Evolutionary conservation across 2,113 vertebrate species (phyloP).

Genomic region (Dromaius novaehollandiae): DNA sequence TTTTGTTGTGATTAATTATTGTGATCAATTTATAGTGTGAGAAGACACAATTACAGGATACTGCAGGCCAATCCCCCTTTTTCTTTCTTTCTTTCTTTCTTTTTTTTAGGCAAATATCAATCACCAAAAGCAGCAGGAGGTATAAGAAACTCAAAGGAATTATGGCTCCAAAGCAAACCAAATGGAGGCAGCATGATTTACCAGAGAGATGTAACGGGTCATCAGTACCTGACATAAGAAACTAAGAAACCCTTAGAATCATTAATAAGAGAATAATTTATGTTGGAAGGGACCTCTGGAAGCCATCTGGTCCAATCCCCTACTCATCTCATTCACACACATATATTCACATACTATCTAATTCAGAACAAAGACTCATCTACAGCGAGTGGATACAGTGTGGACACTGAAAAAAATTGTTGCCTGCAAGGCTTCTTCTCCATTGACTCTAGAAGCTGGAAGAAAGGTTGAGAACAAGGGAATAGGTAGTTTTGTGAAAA

Average conservation of each 20-base stretch:
- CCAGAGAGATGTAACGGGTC: neutral
- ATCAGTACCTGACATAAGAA: neutral
- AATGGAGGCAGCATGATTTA: neutral
- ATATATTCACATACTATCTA: too few species aligned
- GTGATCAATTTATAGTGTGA: neutral
- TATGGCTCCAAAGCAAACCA: neutral
- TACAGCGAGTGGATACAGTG: neutral
- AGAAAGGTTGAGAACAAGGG: neutral
- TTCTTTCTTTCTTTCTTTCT: neutral
- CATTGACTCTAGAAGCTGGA: neutral
- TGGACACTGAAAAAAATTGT: neutral
- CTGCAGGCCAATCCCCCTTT: neutral
- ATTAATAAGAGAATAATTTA: neutral
- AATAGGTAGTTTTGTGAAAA: neutral
- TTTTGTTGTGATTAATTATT: neutral
- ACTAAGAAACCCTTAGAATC: rapidly evolving
- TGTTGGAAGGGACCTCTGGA: neutral
- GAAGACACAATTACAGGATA: neutral
- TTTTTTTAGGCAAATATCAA: neutral
- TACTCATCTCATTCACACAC: neutral
- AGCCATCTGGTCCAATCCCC: neutral
- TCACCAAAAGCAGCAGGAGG: neutral
- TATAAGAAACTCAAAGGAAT: neutral
- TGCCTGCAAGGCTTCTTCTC: neutral
- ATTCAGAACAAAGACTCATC: neutral